Base-by-base conservation (phyloP, 2,797 vertebrate species). In the Eremophila alpestris region DNA sequence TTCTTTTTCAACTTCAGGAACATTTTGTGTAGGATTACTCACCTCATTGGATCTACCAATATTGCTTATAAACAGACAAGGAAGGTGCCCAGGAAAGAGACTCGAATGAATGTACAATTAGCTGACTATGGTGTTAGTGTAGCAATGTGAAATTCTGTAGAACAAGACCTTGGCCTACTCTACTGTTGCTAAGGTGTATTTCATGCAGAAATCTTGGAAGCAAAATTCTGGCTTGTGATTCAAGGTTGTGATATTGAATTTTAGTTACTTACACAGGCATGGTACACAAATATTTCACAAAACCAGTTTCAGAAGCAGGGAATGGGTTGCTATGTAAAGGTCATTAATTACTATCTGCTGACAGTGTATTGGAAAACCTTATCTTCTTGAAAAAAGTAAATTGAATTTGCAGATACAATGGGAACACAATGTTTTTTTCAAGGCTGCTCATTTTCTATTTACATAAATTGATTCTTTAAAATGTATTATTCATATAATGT, bases 231-330 rank as follows among this genome's bases (percentile, higher is more conserved):
- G 55, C 51, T 88, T 86, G 51, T 83, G 27, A 46, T 84, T 92
- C 87, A 94, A 91, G 87, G 90, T 52, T 93, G 85, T 59, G 51
- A 55, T 90, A 88, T 4, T 93, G 88, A 71, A 81, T 88, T 86
- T 83, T 55, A 45, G 43, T 36, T 62, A 68, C 65, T 78, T 91
- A 56, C 62, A 75, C 46, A 83, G 58, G 21, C 60, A 65, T 3
- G 43, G 82, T 90, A 94, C 82, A 71, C 69, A 91, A 92, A 54
- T 83, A 65, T 96, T 93, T 93, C 83, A 88, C 82, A 94, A 95
- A 95, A 62, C 62, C 76, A 65, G 69, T 94, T 94, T 80, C 91
- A 86, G 84, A 83, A 87, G 38, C 67, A 48, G 51, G 82, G 76
- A 78, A 59, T 43, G 49, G 63, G 43, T 86, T 90, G 79, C 80